Conservation (phyloP, 2,888 invertebrate species). For the Zele albiditarsus region DNA sequence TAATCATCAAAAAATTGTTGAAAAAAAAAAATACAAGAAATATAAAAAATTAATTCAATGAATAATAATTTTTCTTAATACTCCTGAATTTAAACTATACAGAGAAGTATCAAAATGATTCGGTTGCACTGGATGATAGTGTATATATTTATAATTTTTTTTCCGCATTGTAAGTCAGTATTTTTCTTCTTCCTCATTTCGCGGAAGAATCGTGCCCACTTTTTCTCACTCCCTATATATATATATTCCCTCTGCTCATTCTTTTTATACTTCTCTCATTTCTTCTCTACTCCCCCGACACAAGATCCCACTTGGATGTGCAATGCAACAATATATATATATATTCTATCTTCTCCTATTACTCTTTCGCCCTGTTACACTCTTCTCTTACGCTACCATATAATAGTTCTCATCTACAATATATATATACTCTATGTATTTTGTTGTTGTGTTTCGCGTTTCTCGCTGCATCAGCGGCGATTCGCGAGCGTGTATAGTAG, state of each 20-base stretch:
- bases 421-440: not conserved
- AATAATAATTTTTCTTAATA: too few relatives aligned
- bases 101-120: too few relatives aligned
- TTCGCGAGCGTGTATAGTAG: not conserved
- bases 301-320: not conserved
- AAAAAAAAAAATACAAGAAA: too few relatives aligned
- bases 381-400: constrained; percentile 2
- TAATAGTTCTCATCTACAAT: not conserved
- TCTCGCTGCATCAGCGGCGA: not conserved
- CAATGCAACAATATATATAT: not conserved
- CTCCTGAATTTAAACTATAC: too few relatives aligned
- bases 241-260: not conserved
- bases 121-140: too few relatives aligned
- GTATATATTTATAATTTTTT: not conserved
- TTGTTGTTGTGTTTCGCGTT: constrained; percentile 10
- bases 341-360: constrained; percentile 6
- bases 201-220: not conserved
- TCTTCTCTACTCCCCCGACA: constrained; percentile 19
- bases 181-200: not conserved
- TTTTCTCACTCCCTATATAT: not conserved
- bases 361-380: not conserved
- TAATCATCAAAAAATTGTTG: too few relatives aligned
- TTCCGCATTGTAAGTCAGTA: not conserved
- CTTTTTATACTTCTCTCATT: not conserved
- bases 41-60: too few relatives aligned